Evolutionary conservation across 1,140 invertebrate species (phyloP).

Genomic region (Nylanderia fulva): DNA sequence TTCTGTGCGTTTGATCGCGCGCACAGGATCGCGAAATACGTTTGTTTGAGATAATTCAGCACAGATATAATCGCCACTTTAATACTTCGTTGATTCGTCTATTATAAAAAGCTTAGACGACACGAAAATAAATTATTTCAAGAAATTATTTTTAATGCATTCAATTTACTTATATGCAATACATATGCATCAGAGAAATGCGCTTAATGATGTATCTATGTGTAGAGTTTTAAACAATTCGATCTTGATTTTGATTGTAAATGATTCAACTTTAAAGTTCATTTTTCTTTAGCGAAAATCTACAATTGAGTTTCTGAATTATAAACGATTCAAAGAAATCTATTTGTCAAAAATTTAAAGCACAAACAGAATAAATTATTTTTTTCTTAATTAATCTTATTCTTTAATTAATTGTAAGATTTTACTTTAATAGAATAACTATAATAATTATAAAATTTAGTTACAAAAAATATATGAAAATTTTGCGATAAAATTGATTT

Average conservation of each 20-base stretch:
- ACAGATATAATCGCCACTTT: conserved; percentile 35
- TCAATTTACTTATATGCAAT: neutral
- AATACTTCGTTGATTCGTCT: neutral
- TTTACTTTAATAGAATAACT: neutral
- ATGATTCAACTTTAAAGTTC: neutral
- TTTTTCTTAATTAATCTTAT: neutral
- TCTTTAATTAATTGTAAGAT: neutral
- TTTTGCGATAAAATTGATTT: neutral
- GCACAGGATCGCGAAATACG: conserved; percentile 33
- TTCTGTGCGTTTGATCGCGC: conserved; percentile 36
- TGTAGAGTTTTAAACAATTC: neutral
- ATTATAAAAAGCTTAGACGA: neutral
- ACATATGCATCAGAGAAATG: neutral
- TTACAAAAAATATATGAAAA: neutral
- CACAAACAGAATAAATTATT: neutral
- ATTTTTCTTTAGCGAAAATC: neutral
- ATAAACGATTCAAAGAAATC: neutral
- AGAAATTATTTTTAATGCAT: neutral
- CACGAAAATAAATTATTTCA: neutral
- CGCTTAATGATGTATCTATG: neutral
- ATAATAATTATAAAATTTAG: neutral
- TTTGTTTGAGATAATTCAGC: conserved; percentile 34
- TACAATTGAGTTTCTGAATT: neutral
- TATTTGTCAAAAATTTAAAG: neutral
- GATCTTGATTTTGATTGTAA: neutral